Percentiles rank a stretch among this genome's conserved stretches.
phyloP scores from a whole-genome alignment of 2,113 vertebrate species.

The Tyrannus savana region DNA sequence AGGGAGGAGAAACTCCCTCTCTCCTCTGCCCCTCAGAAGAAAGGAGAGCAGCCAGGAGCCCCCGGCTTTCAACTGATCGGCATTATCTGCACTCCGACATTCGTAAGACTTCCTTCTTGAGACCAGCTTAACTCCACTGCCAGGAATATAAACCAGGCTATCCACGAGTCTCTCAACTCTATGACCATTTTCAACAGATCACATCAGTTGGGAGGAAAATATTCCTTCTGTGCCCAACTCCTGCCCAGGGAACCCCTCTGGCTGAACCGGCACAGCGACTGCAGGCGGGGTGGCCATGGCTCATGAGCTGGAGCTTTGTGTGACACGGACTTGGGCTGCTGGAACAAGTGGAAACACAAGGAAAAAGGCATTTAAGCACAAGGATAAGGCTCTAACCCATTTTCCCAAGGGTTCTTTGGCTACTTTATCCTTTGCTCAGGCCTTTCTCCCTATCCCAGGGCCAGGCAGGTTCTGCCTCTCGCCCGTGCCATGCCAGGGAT shows the following conservation, averaged over 20 bases:
- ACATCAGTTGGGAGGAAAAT: background rate
- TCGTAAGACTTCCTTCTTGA: background rate
- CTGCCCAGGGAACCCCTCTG: background rate
- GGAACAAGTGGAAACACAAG: background rate
- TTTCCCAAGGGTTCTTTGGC: background rate
- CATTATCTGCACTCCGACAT: background rate
- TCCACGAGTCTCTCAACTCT: background rate
- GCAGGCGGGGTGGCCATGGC: background rate
- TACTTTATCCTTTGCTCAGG: background rate
- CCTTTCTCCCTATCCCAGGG: background rate
- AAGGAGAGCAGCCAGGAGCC: background rate
- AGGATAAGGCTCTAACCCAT: background rate
- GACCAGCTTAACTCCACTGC: background rate
- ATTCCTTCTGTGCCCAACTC: background rate
- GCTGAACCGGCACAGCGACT: background rate
- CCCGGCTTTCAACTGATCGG: background rate
- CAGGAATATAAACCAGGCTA: background rate
- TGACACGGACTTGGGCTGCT: background rate
- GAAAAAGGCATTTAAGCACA: background rate
- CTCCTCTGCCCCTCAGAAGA: background rate
- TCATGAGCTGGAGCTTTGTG: background rate
- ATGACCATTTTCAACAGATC: background rate
- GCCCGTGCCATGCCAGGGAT: background rate
- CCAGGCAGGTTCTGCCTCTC: background rate
- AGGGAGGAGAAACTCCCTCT: background rate